Base-by-base conservation (phyloP, 2,113 vertebrate species). In the Phycodurus eques region DNA sequence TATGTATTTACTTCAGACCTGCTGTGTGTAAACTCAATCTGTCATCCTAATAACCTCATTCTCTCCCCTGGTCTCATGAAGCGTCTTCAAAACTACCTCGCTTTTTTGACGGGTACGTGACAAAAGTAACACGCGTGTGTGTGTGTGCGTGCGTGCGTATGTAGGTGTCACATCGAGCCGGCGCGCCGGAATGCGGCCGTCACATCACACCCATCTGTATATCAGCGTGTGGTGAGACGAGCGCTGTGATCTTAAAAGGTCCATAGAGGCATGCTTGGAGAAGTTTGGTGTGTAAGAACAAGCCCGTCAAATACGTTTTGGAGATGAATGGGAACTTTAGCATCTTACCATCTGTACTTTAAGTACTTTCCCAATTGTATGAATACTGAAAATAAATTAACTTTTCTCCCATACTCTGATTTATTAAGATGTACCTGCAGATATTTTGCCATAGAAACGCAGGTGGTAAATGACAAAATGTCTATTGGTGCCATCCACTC, bases 21-120 rank as follows among this genome's bases (percentile, higher is more conserved):
- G n/a, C 4, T 59, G 20, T 31, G 22, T 4, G 20, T 27, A 1
- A 59, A 59, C 59, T 60, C 59, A 9, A 5, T 14, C 12, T 70
- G 72, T 9, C 13, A 54, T 31, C 74, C 90, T 88, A 93, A 88
- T 75, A 72, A 79, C n/a, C 59, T 80, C 71, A 85, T 87, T 91
- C 79, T 89, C 10, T 53, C 5, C 33, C 47, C 61, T 75, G 47
- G 82, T 72, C 79, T 6, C 53, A 68, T 72, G 62, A 78, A 82
- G 80, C 80, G 57, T 86, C 86, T 70, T 85, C 69, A 54, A 74
- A 39, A 78, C 72, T 19, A 73, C 76, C 80, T 72, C 17, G 53
- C 80, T 87, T 65, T 78, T 67, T n/a, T 80, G 72, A 47, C 59
- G 47, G 60, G 81, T 72, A 78, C 62, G 35, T 62, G 78, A 47